phyloP scores from a whole-genome alignment of 2,888 invertebrate species.

The Microctonus brassicae region DNA sequence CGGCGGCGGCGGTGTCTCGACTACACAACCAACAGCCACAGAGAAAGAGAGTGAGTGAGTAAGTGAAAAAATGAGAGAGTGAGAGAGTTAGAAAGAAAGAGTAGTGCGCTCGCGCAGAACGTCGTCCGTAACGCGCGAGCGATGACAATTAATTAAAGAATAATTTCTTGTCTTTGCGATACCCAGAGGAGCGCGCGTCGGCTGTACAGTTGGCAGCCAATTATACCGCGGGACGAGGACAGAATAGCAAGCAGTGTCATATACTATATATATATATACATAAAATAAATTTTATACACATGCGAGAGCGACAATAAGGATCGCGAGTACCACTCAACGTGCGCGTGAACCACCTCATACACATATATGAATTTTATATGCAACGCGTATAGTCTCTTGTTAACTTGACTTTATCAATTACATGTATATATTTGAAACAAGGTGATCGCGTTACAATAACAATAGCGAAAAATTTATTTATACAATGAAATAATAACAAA shows the following conservation, averaged over 20 bases:
- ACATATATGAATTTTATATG: not conserved
- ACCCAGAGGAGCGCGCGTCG: slow-evolving; percentile 55
- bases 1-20: not conserved
- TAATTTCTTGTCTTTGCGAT: slow-evolving; percentile 69
- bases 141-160: slow-evolving; percentile 70
- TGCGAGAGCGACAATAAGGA: not conserved
- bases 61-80: slow-evolving; percentile 17
- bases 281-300: not conserved
- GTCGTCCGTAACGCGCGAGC: slow-evolving; percentile 41
- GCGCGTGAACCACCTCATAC: not conserved
- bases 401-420: not conserved
- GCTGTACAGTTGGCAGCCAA: slow-evolving; percentile 67
- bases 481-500: too few relatives aligned
- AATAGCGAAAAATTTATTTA: too few relatives aligned
- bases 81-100: not conserved
- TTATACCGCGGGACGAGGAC: slow-evolving; percentile 66
- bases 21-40: slow-evolving; percentile 14
- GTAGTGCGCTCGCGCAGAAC: slow-evolving; percentile 8
- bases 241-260: slow-evolving; percentile 66
- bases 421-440: not conserved
- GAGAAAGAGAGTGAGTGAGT: slow-evolving; percentile 1
- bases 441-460: too few relatives aligned
- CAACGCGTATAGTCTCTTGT: not conserved
- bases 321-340: not conserved
- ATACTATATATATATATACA: slow-evolving; percentile 38